Evolutionary conservation across 2,888 invertebrate species (phyloP).

Genomic region (Marronus borbonicus): DNA sequence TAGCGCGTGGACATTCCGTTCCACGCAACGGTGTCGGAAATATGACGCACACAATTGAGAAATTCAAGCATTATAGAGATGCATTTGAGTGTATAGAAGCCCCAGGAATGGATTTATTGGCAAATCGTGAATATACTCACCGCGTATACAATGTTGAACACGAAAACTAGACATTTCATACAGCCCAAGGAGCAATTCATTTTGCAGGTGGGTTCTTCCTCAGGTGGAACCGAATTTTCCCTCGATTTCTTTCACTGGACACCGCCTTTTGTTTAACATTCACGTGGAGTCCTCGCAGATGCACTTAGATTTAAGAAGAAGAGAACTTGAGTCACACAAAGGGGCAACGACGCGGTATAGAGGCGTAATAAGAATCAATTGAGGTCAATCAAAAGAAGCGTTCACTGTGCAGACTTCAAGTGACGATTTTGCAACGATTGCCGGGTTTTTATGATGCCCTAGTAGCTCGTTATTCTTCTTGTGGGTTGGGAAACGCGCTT

Average conservation of each 20-base stretch:
- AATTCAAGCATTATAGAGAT: no score
- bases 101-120: no score
- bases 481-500: conserved; percentile 16
- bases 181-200: conserved; percentile 51
- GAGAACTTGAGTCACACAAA: not conserved
- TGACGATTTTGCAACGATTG: no score
- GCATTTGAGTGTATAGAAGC: no score
- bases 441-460: no score
- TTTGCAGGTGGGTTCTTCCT: not conserved
- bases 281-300: not conserved
- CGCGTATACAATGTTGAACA: conserved; percentile 51
- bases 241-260: not conserved
- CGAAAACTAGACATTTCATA: conserved; percentile 50
- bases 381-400: conserved; percentile 22
- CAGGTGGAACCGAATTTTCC: not conserved
- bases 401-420: not conserved
- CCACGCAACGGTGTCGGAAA: not conserved
- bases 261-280: conserved; percentile 1
- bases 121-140: conserved; percentile 39
- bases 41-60: conserved; percentile 1
- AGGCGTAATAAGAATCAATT: conserved; percentile 5
- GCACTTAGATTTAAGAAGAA: no score
- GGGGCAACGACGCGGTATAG: not conserved
- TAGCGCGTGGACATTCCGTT: not conserved
- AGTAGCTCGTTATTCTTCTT: conserved; percentile 13